These are phyloP conservation scores for Caranx ignobilis DNA, from an alignment of 2,113 vertebrate species.

Conservation along the genomic window DNA sequence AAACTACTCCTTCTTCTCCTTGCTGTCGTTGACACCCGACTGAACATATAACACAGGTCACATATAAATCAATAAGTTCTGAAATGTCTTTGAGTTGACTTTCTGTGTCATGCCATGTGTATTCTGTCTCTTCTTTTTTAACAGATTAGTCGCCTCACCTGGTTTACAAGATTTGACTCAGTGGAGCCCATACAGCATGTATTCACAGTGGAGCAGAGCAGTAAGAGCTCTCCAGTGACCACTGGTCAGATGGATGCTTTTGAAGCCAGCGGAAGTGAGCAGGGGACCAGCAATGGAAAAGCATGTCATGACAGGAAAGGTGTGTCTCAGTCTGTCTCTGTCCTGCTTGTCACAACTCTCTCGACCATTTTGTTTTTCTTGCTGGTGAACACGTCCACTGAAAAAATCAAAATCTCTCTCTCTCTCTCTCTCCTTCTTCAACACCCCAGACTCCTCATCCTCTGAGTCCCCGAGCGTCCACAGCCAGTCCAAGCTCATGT, in stretches of 20 bases:
- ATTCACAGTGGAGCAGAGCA: constrained; percentile 41
- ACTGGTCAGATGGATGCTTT: background rate
- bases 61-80: background rate
- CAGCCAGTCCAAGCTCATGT: constrained; percentile 79
- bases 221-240: background rate
- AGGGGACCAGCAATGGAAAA: constrained; percentile 15
- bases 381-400: background rate
- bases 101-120: background rate
- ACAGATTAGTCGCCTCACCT: constrained; percentile 91
- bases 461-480: constrained; percentile 18
- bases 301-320: constrained; percentile 44
- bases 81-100: background rate
- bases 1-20: background rate
- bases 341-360: background rate
- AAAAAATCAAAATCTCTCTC: background rate
- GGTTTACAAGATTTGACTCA: constrained; percentile 89
- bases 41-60: background rate
- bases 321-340: constrained; percentile 34
- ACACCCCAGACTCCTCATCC: constrained; percentile 52
- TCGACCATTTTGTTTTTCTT: background rate
- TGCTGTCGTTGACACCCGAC: background rate
- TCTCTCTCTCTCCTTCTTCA: background rate
- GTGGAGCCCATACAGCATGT: constrained; percentile 58
- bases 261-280: background rate
- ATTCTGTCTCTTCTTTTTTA: background rate